A percentile compares a stretch with the other conserved stretches of the same genome.
These are phyloP conservation scores for Saxidomus purpurata DNA, from an alignment of 1,140 invertebrate species.

Conservation along the genomic window DNA sequence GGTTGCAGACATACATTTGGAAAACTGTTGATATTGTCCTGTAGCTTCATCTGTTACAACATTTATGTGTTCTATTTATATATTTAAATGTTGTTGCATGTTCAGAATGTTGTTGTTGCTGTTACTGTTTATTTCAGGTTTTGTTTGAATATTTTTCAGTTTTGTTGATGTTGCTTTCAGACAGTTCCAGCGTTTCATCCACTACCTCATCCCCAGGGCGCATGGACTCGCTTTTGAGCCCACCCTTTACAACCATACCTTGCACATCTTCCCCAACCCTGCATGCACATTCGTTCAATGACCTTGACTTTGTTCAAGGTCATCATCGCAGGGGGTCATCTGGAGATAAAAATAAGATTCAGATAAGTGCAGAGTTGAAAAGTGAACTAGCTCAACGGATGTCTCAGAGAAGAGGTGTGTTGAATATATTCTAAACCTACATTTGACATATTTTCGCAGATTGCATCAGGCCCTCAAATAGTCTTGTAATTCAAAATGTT, in stretches of 20 bases:
- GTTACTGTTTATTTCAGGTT: slow-evolving; percentile 28
- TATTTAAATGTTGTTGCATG: background rate
- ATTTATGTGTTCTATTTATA: background rate
- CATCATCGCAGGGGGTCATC: slow-evolving; percentile 83
- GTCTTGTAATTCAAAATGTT: no score
- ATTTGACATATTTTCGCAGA: no score
- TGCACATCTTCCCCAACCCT: slow-evolving; percentile 80
- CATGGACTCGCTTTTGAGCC: slow-evolving; percentile 45
- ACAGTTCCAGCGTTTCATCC: slow-evolving; percentile 72
- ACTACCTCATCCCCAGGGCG: slow-evolving; percentile 59
- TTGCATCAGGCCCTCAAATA: no score
- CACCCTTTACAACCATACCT: slow-evolving; percentile 70
- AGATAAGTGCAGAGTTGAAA: slow-evolving; percentile 82
- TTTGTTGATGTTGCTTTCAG: slow-evolving; percentile 66
- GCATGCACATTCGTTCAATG: slow-evolving; percentile 63
- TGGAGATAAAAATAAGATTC: slow-evolving; percentile 83
- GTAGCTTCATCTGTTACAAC: background rate
- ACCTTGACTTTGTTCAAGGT: slow-evolving; percentile 57
- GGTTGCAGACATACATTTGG: no score
- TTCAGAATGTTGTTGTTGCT: slow-evolving; percentile 22
- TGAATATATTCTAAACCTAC: background rate
- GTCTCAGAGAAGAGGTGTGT: slow-evolving; percentile 76
- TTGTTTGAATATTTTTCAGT: slow-evolving; percentile 48
- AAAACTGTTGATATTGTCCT: slow-evolving; percentile 29
- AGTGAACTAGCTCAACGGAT: slow-evolving; percentile 77